phyloP scores from a whole-genome alignment of 2,888 invertebrate species.

The Heteropelma amictum region DNA sequence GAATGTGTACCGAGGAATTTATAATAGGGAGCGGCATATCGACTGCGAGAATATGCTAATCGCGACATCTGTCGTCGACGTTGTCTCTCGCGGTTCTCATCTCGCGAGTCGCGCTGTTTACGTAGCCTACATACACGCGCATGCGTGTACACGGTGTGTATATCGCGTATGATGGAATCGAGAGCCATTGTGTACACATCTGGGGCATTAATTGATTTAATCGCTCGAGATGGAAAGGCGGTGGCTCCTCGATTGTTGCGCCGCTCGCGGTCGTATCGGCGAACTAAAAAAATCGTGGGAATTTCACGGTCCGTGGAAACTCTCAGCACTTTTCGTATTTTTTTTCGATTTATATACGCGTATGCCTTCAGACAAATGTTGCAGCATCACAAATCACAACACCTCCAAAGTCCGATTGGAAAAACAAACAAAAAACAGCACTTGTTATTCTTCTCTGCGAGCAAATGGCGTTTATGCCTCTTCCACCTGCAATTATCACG shows the following conservation, averaged over 20 bases:
- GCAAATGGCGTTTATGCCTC: constrained; percentile 62
- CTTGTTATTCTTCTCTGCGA: too few relatives aligned
- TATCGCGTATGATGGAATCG: constrained; percentile 18
- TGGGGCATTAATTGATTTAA: constrained; percentile 56
- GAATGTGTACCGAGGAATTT: constrained; percentile 37
- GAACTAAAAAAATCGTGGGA: constrained; percentile 58
- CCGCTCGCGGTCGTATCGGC: constrained; percentile 35
- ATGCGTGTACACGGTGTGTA: background rate
- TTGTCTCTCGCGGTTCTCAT: constrained; percentile 36
- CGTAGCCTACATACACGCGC: background rate
- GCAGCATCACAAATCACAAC: too few relatives aligned
- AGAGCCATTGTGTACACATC: constrained; percentile 48
- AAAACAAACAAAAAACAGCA: constrained; percentile 25
- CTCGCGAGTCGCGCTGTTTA: too few relatives aligned
- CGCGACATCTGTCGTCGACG: constrained; percentile 28
- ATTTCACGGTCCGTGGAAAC: constrained; percentile 54
- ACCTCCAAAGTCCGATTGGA: background rate
- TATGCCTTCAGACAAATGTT: too few relatives aligned
- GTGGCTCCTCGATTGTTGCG: constrained; percentile 20
- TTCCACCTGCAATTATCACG: constrained; percentile 57
- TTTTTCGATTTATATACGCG: too few relatives aligned
- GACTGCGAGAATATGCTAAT: constrained; percentile 49
- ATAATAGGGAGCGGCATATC: constrained; percentile 39
- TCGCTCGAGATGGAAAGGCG: constrained; percentile 45
- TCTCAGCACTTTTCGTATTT: constrained; percentile 18